Conservation (phyloP, 2,797 vertebrate species). For the Mormyrops boulengeri region DNA sequence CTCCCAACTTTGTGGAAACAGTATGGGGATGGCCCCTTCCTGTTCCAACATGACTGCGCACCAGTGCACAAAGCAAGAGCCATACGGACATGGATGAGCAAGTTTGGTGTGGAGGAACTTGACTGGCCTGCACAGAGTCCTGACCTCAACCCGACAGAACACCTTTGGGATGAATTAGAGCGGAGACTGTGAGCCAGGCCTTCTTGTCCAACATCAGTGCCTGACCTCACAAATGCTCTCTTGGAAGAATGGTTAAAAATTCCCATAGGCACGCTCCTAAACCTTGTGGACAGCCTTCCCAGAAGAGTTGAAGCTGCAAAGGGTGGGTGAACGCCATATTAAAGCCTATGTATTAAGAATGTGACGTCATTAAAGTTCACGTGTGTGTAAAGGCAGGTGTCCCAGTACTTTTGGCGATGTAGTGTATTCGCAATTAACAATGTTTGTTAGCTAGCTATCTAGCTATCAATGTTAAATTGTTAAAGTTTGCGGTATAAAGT, state of each 20-base stretch:
- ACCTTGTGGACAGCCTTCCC: neutral
- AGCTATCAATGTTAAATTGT: neutral
- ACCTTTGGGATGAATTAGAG: neutral
- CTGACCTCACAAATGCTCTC: neutral
- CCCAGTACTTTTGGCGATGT: neutral
- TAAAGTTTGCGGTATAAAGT: neutral
- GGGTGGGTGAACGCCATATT: neutral
- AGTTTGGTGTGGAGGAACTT: neutral
- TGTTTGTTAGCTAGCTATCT: neutral
- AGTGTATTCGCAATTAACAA: neutral
- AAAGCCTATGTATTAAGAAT: neutral
- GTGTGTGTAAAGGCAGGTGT: neutral
- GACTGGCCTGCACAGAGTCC: neutral
- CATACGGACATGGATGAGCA: neutral
- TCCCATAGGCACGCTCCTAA: neutral
- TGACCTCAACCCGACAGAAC: neutral
- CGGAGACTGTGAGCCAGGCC: neutral
- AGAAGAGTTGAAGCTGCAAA: neutral
- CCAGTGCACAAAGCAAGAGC: neutral
- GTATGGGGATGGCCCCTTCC: neutral
- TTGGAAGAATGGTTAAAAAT: neutral
- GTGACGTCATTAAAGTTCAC: neutral
- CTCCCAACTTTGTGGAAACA: neutral
- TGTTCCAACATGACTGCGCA: neutral
- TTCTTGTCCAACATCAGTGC: neutral